A percentile compares a stretch with the other conserved stretches of the same genome.
Evolutionary conservation across 2,888 invertebrate species (phyloP).

Genomic region (Drosophila affinis): DNA sequence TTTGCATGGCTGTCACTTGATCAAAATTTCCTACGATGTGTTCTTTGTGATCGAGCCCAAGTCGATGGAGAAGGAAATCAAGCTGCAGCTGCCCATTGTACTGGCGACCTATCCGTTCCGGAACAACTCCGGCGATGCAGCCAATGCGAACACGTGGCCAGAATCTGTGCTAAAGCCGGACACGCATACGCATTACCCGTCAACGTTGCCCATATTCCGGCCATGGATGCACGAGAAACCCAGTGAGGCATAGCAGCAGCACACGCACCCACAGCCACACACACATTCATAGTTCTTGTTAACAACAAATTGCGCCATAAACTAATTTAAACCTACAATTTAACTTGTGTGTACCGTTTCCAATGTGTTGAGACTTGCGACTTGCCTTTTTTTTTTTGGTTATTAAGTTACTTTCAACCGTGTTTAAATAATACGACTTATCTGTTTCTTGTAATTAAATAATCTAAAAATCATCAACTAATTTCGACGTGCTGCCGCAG

Average conservation of each 20-base stretch:
- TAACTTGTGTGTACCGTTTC: conserved; percentile 43
- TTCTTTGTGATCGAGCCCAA: conserved; percentile 96
- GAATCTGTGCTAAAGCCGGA: conserved; percentile 89
- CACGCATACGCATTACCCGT: conserved; percentile 96
- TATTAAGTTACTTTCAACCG: too few relatives aligned
- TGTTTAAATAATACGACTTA: conserved; percentile 10
- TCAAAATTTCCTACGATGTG: conserved; percentile 96
- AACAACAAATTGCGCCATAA: conserved; percentile 59
- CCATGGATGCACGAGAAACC: conserved; percentile 92
- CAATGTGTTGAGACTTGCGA: conserved; percentile 32
- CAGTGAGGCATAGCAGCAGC: conserved; percentile 59
- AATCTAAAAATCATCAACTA: conserved; percentile 5
- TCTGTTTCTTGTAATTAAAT: conserved; percentile 13
- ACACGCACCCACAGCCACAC: conserved; percentile 38
- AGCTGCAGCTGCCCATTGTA: conserved; percentile 95
- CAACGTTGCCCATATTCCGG: conserved; percentile 94
- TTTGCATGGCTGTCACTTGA: conserved; percentile 96
- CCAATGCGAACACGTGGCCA: conserved; percentile 84
- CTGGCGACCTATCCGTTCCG: conserved; percentile 95
- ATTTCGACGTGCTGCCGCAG: neutral
- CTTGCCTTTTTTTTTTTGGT: neutral
- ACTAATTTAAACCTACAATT: conserved; percentile 61
- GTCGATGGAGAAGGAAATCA: conserved; percentile 95
- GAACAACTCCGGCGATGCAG: conserved; percentile 86
- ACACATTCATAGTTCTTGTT: conserved; percentile 47